Conservation (phyloP, 2,113 vertebrate species). For the Lucifuga dentata region DNA sequence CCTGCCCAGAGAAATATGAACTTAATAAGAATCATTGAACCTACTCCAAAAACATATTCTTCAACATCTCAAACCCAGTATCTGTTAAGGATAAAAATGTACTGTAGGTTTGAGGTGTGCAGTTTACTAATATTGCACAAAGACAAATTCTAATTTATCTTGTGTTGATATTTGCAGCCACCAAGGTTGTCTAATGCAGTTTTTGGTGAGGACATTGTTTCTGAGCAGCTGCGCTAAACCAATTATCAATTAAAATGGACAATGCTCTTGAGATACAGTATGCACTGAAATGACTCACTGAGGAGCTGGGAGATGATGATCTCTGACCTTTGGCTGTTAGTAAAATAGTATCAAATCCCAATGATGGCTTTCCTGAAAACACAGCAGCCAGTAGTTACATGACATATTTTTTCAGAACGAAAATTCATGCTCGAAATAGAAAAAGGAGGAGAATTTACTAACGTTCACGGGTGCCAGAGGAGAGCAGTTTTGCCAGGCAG, state of each 20-base stretch:
- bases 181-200: too few relatives aligned
- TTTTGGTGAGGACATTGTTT: too few relatives aligned
- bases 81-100: too few relatives aligned
- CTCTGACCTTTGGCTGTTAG: slow-evolving; percentile 67
- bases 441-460: slow-evolving; percentile 28
- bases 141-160: too few relatives aligned
- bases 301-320: slow-evolving; percentile 68
- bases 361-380: slow-evolving; percentile 74
- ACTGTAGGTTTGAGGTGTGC: too few relatives aligned
- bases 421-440: neutral
- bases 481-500: slow-evolving; percentile 88
- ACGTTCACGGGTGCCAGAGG: slow-evolving; percentile 80
- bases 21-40: too few relatives aligned
- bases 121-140: too few relatives aligned
- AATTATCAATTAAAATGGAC: neutral
- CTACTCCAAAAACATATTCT: too few relatives aligned
- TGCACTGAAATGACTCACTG: slow-evolving; percentile 71
- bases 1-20: too few relatives aligned
- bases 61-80: too few relatives aligned
- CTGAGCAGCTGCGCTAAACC: neutral
- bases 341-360: slow-evolving; percentile 68
- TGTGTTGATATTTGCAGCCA: too few relatives aligned
- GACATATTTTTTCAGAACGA: neutral
- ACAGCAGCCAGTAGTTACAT: slow-evolving; percentile 20
- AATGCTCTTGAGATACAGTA: slow-evolving; percentile 2